Evolutionary conservation across 2,113 vertebrate species (phyloP), one percentile per base, ranked within the genome.

Genomic region (Plecotus auritus): DNA sequence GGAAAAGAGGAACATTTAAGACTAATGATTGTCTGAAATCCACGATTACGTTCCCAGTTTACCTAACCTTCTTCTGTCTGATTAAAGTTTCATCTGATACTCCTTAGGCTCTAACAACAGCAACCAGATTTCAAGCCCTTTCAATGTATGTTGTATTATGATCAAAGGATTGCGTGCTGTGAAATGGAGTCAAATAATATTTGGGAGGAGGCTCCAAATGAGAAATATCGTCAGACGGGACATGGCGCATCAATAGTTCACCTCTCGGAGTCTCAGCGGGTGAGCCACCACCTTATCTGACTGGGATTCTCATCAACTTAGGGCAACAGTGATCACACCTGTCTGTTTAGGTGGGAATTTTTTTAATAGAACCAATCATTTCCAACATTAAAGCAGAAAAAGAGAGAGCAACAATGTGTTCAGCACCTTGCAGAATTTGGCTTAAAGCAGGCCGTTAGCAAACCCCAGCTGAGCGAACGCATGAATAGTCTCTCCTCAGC

Each of bases 241-340:
- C 70, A 35, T 51, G 64, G 61, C 9, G 45, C 18, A 11, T 4
- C 1, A 1, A 20, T 4, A 30, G 13, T 28, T 83, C 16, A 42
- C 30, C 10, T 45, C 35, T 37, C n/a, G 30, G 42, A 14, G 77
- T 8, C 30, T 32, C 1, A 28, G 26, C 23, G 64, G 74, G 54
- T 17, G 28, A 85, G 30, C 12, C 0, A 0, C 2, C n/a, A 40
- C 0, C 18, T 30, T n/a, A 7, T n/a, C 3, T 9, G 54, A 67
- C 47, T 3, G 4, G 14, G 10, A 85, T 16, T 69, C 22, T 47
- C 0, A 49, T 54, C 42, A 70, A 56, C 2, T 47, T 11, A 69
- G 35, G 17, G 54, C 47, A 91, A 74, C 2, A 45, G 47, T 32
- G 40, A 64, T 32, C 61, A 61, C 4, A 32, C 22, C 8, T 9